A percentile compares a stretch with the other conserved stretches of the same genome.
Conservation (phyloP, 1,140 invertebrate species). For the Drosophila leontia region DNA sequence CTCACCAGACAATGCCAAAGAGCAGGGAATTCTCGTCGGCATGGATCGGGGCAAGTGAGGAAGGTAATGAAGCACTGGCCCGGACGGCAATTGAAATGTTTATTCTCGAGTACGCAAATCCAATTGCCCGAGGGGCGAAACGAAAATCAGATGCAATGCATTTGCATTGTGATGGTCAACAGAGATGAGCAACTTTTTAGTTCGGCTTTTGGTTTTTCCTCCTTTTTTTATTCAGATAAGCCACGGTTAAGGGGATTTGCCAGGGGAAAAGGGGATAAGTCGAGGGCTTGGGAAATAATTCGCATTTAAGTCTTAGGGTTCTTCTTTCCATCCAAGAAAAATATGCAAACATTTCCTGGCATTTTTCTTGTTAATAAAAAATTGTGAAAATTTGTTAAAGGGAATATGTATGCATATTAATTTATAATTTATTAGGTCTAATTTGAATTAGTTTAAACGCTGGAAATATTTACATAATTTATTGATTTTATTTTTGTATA, state of each 20-base stretch:
- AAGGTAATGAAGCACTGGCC: slow-evolving; percentile 70
- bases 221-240: no score
- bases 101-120: slow-evolving; percentile 76
- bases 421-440: background rate
- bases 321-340: background rate
- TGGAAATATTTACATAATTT: background rate
- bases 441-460: background rate
- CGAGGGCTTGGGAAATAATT: background rate
- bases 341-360: background rate
- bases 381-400: background rate
- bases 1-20: slow-evolving; percentile 41
- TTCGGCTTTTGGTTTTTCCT: background rate
- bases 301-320: background rate
- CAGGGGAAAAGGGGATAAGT: background rate
- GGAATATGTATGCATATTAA: background rate
- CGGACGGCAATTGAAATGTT: slow-evolving; percentile 76
- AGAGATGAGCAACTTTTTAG: slow-evolving; percentile 43
- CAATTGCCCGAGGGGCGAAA: slow-evolving; percentile 57
- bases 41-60: slow-evolving; percentile 9
- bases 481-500: background rate
- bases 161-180: slow-evolving; percentile 43
- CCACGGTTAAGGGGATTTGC: background rate
- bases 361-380: background rate
- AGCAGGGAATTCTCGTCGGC: slow-evolving; percentile 6
- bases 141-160: slow-evolving; percentile 33